A percentile compares a stretch with the other conserved stretches of the same genome.
phyloP scores from a whole-genome alignment of 2,888 invertebrate genomes.

The Leptopilina myrica region DNA sequence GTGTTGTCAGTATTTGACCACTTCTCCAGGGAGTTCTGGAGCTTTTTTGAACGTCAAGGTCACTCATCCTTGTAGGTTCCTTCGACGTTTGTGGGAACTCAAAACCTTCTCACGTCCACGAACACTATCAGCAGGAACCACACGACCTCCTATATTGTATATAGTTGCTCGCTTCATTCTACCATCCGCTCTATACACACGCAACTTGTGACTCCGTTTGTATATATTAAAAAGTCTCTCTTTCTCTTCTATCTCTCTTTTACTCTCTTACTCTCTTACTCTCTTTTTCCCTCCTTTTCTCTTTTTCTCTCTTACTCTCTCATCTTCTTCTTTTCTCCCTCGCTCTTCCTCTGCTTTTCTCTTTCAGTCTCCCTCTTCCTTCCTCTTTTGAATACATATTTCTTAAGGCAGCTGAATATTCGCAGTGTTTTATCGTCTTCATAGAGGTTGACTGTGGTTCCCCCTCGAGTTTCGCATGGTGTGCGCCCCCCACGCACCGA shows the following conservation, averaged over 20 bases:
- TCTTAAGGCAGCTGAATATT: conserved; percentile 34
- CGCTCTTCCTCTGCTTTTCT: conserved; percentile 21
- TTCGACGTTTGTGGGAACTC: conserved; percentile 72
- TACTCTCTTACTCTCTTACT: conserved; percentile 5
- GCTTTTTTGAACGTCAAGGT: conserved; percentile 60
- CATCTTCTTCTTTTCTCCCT: conserved; percentile 13
- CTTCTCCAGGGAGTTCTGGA: conserved; percentile 50
- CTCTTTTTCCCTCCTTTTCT: conserved; percentile 15
- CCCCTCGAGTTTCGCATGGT: conserved; percentile 42
- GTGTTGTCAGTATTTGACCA: conserved; percentile 27
- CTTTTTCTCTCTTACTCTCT: background rate
- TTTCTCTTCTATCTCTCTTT: background rate
- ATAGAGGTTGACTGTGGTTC: conserved; percentile 22
- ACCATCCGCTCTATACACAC: conserved; percentile 33
- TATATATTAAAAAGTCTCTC: conserved; percentile 33
- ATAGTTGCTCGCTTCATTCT: conserved; percentile 42
- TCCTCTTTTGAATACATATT: conserved; percentile 25
- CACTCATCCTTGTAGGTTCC: conserved; percentile 57
- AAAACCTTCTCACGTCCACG: conserved; percentile 69
- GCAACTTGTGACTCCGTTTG: conserved; percentile 42
- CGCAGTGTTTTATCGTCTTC: conserved; percentile 34
- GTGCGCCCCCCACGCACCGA: conserved; percentile 38
- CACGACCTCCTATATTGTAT: conserved; percentile 48
- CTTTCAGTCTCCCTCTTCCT: conserved; percentile 21
- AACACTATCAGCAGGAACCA: conserved; percentile 47